These are phyloP conservation scores for Tachystola acroxantha DNA, from an alignment of 2,888 invertebrate genomes.

Conservation along the genomic window DNA sequence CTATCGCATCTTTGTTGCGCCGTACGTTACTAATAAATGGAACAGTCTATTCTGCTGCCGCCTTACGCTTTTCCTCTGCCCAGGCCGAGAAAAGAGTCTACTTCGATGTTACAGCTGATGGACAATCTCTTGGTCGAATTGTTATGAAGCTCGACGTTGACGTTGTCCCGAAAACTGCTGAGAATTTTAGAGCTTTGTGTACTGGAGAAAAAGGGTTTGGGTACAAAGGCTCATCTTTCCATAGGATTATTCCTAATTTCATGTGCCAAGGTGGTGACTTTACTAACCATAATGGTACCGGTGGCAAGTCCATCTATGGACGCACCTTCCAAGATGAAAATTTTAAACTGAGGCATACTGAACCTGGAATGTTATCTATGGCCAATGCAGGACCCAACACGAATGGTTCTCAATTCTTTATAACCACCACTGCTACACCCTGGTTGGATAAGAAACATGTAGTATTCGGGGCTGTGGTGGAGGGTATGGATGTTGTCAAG, in stretches of 20 bases:
- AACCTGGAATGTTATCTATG: slow-evolving; percentile 94
- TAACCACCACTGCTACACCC: slow-evolving; percentile 93
- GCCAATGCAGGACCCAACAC: slow-evolving; percentile 97
- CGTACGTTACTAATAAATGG: slow-evolving; percentile 52
- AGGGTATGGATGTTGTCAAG: slow-evolving; percentile 94
- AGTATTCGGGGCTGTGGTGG: slow-evolving; percentile 94
- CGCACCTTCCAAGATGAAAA: slow-evolving; percentile 96
- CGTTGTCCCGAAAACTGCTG: slow-evolving; percentile 94
- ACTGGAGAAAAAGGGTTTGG: slow-evolving; percentile 81
- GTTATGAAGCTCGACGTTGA: slow-evolving; percentile 92
- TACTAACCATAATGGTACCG: slow-evolving; percentile 94
- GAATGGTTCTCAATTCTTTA: slow-evolving; percentile 98
- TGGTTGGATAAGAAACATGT: slow-evolving; percentile 98
- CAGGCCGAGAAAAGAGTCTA: slow-evolving; percentile 80
- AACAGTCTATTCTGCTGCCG: slow-evolving; percentile 61
- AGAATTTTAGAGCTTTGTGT: slow-evolving; percentile 97
- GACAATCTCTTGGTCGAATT: slow-evolving; percentile 88
- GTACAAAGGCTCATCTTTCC: slow-evolving; percentile 94
- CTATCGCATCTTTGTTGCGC: slow-evolving; percentile 42
- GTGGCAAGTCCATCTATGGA: slow-evolving; percentile 98
- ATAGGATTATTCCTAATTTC: slow-evolving; percentile 94
- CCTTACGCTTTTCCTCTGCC: slow-evolving; percentile 57
- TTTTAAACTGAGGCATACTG: slow-evolving; percentile 94
- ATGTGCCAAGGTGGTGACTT: slow-evolving; percentile 99
- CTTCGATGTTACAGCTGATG: slow-evolving; percentile 93